Conservation (phyloP, 2,113 vertebrate genomes). For the Epinephelus fuscoguttatus region DNA sequence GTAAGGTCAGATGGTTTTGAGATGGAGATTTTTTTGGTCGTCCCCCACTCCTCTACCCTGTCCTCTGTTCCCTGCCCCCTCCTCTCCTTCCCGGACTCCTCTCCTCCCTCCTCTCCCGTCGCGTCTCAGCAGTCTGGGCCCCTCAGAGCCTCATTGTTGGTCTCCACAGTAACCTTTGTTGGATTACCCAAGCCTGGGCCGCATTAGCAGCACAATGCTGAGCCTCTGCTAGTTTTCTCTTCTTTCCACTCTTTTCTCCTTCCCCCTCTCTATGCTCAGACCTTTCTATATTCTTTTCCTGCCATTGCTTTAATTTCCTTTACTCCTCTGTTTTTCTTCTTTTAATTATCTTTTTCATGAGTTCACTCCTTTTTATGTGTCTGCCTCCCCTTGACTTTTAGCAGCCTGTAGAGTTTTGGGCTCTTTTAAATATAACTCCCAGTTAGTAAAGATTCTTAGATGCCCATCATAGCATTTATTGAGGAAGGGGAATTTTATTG, state of each 20-base stretch:
- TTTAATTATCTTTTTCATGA: not conserved
- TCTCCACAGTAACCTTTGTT: slow-evolving; percentile 87
- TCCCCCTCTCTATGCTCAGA: slow-evolving; percentile 12
- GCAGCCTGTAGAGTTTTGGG: not conserved
- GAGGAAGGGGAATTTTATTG: not conserved
- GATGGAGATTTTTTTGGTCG: slow-evolving; percentile 36
- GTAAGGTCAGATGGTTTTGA: slow-evolving; percentile 36
- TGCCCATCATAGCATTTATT: not conserved
- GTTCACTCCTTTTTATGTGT: not conserved
- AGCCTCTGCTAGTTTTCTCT: slow-evolving; percentile 59
- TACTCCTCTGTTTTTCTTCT: not conserved
- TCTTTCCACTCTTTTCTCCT: slow-evolving; percentile 19
- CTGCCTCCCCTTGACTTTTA: not conserved
- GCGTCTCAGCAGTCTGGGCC: slow-evolving; percentile 67
- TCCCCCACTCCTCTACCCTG: slow-evolving; percentile 26
- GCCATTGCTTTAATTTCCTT: not conserved
- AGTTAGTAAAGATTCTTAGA: not conserved
- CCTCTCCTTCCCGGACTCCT: slow-evolving; percentile 54
- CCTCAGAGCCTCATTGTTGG: slow-evolving; percentile 80
- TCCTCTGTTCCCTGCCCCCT: slow-evolving; percentile 59
- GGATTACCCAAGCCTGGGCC: slow-evolving; percentile 69
- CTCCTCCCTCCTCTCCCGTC: slow-evolving; percentile 52
- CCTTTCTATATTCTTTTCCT: not conserved
- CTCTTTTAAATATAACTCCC: not conserved
- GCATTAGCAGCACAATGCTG: slow-evolving; percentile 85